A percentile compares a stretch with the other conserved stretches of the same genome.
phyloP scores from a whole-genome alignment of 2,888 invertebrate species.

The Heliconius erato region DNA sequence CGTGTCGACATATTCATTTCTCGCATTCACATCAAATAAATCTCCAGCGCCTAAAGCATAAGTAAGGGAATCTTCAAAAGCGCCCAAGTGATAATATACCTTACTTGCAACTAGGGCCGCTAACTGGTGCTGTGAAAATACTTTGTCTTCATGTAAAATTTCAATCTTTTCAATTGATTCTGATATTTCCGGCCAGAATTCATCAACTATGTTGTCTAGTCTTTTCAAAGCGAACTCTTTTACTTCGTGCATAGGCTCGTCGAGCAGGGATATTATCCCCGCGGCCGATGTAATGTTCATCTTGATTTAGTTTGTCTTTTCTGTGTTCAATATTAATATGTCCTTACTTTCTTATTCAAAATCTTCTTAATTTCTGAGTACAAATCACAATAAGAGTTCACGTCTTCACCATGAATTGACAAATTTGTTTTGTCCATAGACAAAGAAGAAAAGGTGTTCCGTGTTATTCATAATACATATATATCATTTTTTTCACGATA shows the following conservation, averaged over 20 bases:
- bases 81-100: constrained; percentile 98
- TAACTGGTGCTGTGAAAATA: constrained; percentile 94
- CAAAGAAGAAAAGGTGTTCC: constrained; percentile 25
- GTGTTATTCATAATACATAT: too few relatives aligned
- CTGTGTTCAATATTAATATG: constrained; percentile 10
- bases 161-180: constrained; percentile 99
- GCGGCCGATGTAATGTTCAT: constrained; percentile 88
- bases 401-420: constrained; percentile 76
- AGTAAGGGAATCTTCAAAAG: constrained; percentile 98
- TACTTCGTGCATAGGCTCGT: constrained; percentile 96
- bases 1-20: constrained; percentile 98
- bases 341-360: constrained; percentile 20
- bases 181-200: constrained; percentile 99
- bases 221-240: constrained; percentile 97
- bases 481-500: not conserved
- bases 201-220: constrained; percentile 96
- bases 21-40: constrained; percentile 96
- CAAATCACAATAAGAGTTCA: constrained; percentile 54
- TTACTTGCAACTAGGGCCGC: constrained; percentile 99
- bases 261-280: constrained; percentile 97
- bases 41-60: constrained; percentile 98
- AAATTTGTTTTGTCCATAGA: constrained; percentile 70
- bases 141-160: constrained; percentile 96
- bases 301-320: constrained; percentile 53
- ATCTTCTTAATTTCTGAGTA: constrained; percentile 57